Percentiles rank a stretch among this genome's conserved stretches.
Evolutionary conservation across 2,797 vertebrate genomes (phyloP).

Genomic region (Eptatretus atami): DNA sequence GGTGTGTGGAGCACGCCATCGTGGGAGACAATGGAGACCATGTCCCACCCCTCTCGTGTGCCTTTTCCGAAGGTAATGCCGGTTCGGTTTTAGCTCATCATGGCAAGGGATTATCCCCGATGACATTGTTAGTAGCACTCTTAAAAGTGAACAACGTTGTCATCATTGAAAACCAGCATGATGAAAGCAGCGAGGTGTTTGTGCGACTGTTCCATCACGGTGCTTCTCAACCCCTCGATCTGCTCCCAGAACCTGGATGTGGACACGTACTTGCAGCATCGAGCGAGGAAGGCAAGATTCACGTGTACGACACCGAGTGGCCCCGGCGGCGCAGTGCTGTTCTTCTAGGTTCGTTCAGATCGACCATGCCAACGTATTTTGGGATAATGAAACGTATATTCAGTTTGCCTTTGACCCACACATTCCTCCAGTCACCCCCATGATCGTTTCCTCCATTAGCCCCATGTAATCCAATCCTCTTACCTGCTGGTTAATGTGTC

Average conservation of each 20-base stretch:
- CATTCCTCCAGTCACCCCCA: no score
- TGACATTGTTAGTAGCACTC: neutral
- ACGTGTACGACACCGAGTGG: slow-evolving; percentile 45
- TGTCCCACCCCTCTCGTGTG: slow-evolving; percentile 59
- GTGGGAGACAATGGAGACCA: slow-evolving; percentile 30
- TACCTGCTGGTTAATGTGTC: no score
- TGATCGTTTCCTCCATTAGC: no score
- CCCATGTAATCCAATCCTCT: no score
- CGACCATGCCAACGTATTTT: neutral
- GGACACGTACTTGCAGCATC: slow-evolving; percentile 38
- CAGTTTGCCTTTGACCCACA: no score
- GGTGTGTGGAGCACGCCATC: slow-evolving; percentile 38
- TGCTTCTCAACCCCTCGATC: slow-evolving; percentile 1
- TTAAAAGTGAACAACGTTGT: neutral
- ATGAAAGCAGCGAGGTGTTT: neutral
- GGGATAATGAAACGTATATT: no score
- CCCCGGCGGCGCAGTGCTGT: slow-evolving; percentile 15
- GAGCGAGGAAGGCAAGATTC: slow-evolving; percentile 67
- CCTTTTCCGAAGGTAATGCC: slow-evolving; percentile 43
- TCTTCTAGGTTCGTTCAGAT: slow-evolving; percentile 30
- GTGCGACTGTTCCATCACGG: neutral
- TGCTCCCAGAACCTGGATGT: slow-evolving; percentile 17
- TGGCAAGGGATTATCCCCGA: neutral
- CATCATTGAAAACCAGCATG: neutral
- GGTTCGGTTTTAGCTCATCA: neutral